phyloP scores from a whole-genome alignment of 2,113 vertebrate species.

The Oncorhynchus mykiss region DNA sequence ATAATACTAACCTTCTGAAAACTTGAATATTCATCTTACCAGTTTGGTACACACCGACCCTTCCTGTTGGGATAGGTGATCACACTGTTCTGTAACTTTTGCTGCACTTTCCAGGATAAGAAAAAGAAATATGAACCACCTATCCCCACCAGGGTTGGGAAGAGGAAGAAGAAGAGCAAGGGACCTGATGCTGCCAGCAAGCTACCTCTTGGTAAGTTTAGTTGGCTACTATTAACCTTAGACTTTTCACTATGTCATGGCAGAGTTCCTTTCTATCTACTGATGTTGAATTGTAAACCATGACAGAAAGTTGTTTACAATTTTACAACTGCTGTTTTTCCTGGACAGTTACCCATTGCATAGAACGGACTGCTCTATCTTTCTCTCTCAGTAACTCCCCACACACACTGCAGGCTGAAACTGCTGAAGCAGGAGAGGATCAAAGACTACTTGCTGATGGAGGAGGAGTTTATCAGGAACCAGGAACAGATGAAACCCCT shows the following conservation, averaged over 20 bases:
- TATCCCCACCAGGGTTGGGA: constrained; percentile 97
- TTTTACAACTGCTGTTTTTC: too few species aligned
- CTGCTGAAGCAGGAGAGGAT: constrained; percentile 94
- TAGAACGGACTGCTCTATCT: too few species aligned
- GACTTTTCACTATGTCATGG: too few species aligned
- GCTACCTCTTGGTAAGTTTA: constrained; percentile 85
- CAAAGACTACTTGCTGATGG: constrained; percentile 98
- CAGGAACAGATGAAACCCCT: constrained; percentile 99
- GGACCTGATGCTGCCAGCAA: constrained; percentile 98
- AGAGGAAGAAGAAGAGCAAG: constrained; percentile 98
- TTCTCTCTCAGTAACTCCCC: constrained; percentile 85
- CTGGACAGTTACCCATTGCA: too few species aligned
- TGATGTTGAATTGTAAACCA: too few species aligned
- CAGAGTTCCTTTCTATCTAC: too few species aligned
- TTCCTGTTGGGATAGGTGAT: too few species aligned
- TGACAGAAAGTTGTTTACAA: too few species aligned
- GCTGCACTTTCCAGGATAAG: constrained; percentile 81
- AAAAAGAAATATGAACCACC: constrained; percentile 99
- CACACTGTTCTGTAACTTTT: background rate
- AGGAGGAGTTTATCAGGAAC: constrained; percentile 98
- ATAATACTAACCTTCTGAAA: too few species aligned
- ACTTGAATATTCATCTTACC: too few species aligned
- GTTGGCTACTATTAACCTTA: too few species aligned
- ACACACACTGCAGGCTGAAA: constrained; percentile 96
- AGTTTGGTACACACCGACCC: too few species aligned